Evolutionary conservation across 2,797 vertebrate species (phyloP).

Genomic region (Taeniopygia guttata): DNA sequence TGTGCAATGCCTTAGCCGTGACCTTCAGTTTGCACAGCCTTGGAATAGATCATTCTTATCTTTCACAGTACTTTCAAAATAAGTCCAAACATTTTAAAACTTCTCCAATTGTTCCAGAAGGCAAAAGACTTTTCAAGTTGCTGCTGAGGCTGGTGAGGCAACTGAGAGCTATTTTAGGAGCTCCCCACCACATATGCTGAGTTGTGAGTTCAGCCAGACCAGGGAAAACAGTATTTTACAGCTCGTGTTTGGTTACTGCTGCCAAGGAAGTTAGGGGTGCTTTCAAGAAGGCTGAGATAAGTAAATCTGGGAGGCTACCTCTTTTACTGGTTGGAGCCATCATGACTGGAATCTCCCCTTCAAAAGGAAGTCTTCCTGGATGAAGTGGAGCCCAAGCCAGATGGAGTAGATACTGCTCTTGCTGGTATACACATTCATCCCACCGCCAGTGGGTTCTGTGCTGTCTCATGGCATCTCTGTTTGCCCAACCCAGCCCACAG

Average conservation of each 20-base stretch:
- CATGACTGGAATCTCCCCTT: neutral
- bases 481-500: neutral
- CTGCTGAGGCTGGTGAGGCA: constrained; percentile 33
- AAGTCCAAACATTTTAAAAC: constrained; percentile 18
- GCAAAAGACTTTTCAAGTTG: constrained; percentile 14
- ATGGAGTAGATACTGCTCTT: neutral
- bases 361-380: constrained; percentile 5
- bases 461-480: neutral
- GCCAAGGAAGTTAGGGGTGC: constrained; percentile 26
- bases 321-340: constrained; percentile 1
- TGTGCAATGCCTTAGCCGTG: constrained; percentile 12
- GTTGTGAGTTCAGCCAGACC: constrained; percentile 14
- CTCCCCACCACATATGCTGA: constrained; percentile 48
- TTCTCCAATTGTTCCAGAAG: constrained; percentile 33
- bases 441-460: neutral
- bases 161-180: constrained; percentile 35
- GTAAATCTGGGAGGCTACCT: constrained; percentile 15
- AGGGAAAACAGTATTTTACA: constrained; percentile 32
- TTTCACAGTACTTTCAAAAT: constrained; percentile 44
- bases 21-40: neutral
- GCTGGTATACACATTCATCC: neutral
- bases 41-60: constrained; percentile 38
- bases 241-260: neutral
- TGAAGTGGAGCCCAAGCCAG: constrained; percentile 26
- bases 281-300: constrained; percentile 34